Evolutionary conservation across 2,113 vertebrate species (phyloP).

Genomic region (Chrysemys picta): DNA sequence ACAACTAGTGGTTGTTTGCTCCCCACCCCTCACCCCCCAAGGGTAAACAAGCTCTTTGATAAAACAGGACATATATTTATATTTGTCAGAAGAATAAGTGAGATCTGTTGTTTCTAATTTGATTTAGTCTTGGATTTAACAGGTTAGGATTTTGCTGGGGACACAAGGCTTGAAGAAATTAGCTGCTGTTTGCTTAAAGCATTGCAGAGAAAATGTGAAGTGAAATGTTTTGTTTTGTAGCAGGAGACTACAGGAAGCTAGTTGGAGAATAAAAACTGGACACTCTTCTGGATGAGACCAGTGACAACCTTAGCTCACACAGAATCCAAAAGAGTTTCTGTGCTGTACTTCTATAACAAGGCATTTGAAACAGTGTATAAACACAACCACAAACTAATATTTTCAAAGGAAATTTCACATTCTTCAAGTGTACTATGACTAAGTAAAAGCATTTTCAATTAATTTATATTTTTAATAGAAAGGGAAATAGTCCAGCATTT

Average conservation of each 20-base stretch:
- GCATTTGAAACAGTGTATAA: neutral
- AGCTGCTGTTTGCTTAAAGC: neutral
- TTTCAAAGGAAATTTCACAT: neutral
- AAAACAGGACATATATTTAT: neutral
- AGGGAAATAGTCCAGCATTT: neutral
- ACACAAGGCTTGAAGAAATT: slow-evolving; percentile 14
- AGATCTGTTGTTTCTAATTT: neutral
- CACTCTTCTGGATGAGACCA: neutral
- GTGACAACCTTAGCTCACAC: neutral
- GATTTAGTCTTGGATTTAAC: neutral
- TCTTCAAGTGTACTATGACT: neutral
- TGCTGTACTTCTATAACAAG: neutral
- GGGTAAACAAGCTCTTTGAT: neutral
- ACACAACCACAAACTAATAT: neutral
- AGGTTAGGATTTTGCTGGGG: neutral
- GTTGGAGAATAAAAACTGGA: neutral
- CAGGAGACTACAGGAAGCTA: neutral
- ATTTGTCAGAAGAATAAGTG: neutral
- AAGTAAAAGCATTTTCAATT: neutral
- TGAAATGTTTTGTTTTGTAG: neutral
- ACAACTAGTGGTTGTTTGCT: neutral
- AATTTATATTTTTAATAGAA: neutral
- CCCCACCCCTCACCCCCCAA: neutral
- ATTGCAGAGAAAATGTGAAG: neutral
- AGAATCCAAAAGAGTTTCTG: neutral